Base-by-base conservation (phyloP, 2,113 vertebrate species). In the Lagenorhynchus albirostris region DNA sequence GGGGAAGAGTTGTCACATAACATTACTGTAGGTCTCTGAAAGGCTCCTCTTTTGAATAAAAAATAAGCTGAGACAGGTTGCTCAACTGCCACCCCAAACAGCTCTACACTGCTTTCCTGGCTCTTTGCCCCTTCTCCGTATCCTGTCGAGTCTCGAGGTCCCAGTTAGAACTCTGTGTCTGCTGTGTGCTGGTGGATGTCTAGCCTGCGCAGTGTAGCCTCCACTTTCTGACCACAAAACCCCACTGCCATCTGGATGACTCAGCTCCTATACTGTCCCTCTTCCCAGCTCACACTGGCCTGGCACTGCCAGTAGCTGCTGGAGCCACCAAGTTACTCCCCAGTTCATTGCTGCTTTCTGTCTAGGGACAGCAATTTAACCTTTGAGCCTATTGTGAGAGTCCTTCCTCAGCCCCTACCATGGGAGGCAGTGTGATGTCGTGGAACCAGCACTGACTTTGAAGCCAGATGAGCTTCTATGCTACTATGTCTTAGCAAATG, bases 181-280 rank as follows among this genome's bases (percentile, higher is more conserved):
- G 33, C 26, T 41, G 2, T 53, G 12, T n/a, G 20, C 17, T 62
- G 12, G 31, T 36, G 20, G 7, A 3, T 36, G 50, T 71, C 63
- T 79, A 44, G 25, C 14, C 50, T 23, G n/a, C 17, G n/a, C 29
- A 18, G 12, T 25, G 4, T 0, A 38, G 6, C 17, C 21, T 31
- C n/a, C 26, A 23, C 3, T 17, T 33, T 65, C 41, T 41, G 62
- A 53, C 18, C 20, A 5, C 33, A 58, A 11, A n/a, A 44, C 17
- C 0, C n/a, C 20, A 8, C 31, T 33, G 9, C 17, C 6, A 8
- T 20, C 3, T 8, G 21, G 9, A 17, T 55, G 55, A 41, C 18
- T 80, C 26, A 20, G 23, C 7, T 79, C 53, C n/a, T 23, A 4
- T 14, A 25, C 50, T 86, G 4, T 36, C 25, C 9, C 36, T 67